Evolutionary conservation across 2,113 vertebrate genomes (phyloP).

Genomic region (Naja naja): DNA sequence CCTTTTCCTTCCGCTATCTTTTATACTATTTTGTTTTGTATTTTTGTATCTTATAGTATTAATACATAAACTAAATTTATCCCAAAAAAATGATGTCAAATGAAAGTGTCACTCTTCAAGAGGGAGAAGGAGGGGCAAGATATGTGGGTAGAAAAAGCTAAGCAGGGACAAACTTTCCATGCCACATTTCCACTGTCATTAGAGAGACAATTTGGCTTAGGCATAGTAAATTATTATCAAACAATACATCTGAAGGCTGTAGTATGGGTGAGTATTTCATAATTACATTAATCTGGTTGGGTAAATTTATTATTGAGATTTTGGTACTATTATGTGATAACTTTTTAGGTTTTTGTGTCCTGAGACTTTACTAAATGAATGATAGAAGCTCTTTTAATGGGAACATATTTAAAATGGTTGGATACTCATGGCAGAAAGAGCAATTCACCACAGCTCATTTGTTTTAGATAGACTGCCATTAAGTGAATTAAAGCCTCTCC

Average conservation of each 20-base stretch:
- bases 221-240: not conserved
- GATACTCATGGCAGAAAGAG: conserved; percentile 19
- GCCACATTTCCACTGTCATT: not conserved
- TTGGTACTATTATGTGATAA: not conserved
- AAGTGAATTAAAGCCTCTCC: conserved; percentile 37
- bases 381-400: conserved; percentile 19
- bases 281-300: not conserved
- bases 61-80: no score
- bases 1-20: no score
- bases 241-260: not conserved
- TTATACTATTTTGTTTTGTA: no score
- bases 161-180: no score
- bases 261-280: not conserved
- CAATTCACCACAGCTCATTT: conserved; percentile 54
- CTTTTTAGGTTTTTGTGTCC: not conserved
- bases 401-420: conserved; percentile 45
- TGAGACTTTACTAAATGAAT: conserved; percentile 1
- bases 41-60: no score
- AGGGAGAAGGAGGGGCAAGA: not conserved
- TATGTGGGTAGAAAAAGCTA: not conserved
- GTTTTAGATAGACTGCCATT: conserved; percentile 44
- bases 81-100: not conserved
- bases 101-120: not conserved
- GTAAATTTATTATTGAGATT: not conserved
- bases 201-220: not conserved